These are phyloP conservation scores for Hippotragus niger DNA, from an alignment of 2,113 vertebrate genomes.

Conservation along the genomic window DNA sequence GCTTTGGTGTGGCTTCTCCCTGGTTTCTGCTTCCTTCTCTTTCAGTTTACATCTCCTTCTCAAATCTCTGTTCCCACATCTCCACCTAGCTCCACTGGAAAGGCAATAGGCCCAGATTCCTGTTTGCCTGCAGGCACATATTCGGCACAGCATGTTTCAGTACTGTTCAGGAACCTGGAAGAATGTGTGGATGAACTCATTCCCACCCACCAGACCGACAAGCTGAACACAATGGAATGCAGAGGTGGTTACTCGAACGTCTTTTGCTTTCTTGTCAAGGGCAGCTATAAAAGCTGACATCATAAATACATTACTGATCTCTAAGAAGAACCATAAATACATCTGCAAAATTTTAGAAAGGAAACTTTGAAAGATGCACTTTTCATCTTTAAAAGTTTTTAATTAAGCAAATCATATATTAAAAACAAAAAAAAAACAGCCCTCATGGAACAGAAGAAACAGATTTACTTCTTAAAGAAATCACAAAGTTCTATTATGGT, in stretches of 20 bases:
- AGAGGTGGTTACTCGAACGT: background rate
- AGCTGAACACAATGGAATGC: background rate
- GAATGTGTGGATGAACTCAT: background rate
- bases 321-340: background rate
- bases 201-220: background rate
- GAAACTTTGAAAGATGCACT: background rate
- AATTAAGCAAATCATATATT: background rate
- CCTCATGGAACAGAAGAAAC: background rate
- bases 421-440: background rate
- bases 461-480: background rate
- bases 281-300: conserved; percentile 13
- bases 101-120: background rate
- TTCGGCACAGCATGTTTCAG: background rate
- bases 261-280: background rate
- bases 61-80: background rate
- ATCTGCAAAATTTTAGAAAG: background rate
- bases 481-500: background rate
- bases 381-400: background rate
- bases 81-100: background rate
- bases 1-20: background rate
- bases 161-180: background rate
- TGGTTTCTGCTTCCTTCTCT: background rate
- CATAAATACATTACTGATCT: background rate
- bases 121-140: background rate
- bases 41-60: background rate